phyloP scores from a whole-genome alignment of 2,888 invertebrate genomes.

The Acrobeloides nanus region DNA sequence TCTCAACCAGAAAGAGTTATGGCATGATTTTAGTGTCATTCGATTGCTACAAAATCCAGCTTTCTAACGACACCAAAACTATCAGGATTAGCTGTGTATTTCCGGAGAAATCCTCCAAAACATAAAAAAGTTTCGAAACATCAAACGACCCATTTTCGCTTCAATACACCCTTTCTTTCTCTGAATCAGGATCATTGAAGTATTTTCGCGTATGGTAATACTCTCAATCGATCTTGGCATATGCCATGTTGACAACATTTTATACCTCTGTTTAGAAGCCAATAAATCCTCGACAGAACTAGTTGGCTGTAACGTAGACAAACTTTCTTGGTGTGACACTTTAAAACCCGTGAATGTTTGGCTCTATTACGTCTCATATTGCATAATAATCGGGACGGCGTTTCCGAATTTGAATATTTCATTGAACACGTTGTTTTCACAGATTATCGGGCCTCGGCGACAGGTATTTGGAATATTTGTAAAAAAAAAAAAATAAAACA shows the following conservation, averaged over 20 bases:
- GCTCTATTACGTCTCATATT: conserved; percentile 16
- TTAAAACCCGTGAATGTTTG: conserved; percentile 18
- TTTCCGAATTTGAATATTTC: conserved; percentile 21
- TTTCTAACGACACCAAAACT: too few relatives aligned
- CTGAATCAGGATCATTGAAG: too few relatives aligned
- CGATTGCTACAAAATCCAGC: too few relatives aligned
- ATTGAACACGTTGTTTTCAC: conserved; percentile 20
- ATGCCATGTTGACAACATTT: too few relatives aligned
- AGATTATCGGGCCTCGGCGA: conserved; percentile 23
- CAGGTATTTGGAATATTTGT: conserved; percentile 10
- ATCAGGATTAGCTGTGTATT: too few relatives aligned
- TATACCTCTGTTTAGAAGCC: background rate
- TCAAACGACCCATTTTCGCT: too few relatives aligned
- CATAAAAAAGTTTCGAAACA: too few relatives aligned
- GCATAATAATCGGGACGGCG: conserved; percentile 18
- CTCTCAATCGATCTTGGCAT: too few relatives aligned
- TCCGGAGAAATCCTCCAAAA: too few relatives aligned
- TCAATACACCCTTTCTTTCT: too few relatives aligned
- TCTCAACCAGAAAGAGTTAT: background rate
- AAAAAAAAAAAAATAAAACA: background rate
- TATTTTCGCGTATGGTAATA: too few relatives aligned
- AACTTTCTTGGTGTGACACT: conserved; percentile 17
- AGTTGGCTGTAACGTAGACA: conserved; percentile 16
- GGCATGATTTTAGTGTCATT: too few relatives aligned
- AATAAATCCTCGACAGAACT: conserved; percentile 4